phyloP scores from a whole-genome alignment of 2,113 vertebrate species.

The Odobenus rosmarus region DNA sequence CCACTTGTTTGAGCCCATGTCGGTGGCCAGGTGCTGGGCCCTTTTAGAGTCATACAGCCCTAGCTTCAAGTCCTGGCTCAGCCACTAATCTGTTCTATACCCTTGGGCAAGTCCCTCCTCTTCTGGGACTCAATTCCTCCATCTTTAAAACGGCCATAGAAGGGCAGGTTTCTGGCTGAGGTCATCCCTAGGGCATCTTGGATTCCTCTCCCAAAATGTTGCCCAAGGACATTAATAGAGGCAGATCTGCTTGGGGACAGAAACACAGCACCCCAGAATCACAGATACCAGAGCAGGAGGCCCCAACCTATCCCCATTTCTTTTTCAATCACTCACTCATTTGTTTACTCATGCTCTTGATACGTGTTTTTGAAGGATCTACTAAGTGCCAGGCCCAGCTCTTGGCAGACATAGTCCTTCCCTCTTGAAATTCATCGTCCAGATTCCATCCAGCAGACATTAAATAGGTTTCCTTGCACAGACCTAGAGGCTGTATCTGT shows the following conservation, averaged over 20 bases:
- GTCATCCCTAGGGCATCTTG: neutral
- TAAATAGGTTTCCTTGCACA: neutral
- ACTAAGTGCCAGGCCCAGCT: no score
- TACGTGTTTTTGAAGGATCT: neutral
- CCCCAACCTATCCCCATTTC: neutral
- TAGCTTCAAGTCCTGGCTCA: neutral
- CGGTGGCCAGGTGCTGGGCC: neutral
- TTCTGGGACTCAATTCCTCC: neutral
- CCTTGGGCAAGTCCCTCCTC: neutral
- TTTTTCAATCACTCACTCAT: neutral
- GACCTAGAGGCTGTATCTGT: neutral
- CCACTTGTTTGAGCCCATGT: neutral
- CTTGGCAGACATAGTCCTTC: neutral
- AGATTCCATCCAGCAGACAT: neutral
- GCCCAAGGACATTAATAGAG: neutral
- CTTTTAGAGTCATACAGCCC: neutral
- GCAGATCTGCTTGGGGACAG: neutral
- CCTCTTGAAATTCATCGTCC: neutral
- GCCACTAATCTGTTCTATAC: neutral
- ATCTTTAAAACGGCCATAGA: neutral
- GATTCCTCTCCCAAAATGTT: neutral
- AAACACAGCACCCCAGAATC: neutral
- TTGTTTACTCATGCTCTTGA: neutral
- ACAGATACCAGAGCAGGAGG: neutral
- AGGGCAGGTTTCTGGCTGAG: neutral